Evolutionary conservation across 2,113 vertebrate species (phyloP).

Genomic region (Thermophis baileyi): DNA sequence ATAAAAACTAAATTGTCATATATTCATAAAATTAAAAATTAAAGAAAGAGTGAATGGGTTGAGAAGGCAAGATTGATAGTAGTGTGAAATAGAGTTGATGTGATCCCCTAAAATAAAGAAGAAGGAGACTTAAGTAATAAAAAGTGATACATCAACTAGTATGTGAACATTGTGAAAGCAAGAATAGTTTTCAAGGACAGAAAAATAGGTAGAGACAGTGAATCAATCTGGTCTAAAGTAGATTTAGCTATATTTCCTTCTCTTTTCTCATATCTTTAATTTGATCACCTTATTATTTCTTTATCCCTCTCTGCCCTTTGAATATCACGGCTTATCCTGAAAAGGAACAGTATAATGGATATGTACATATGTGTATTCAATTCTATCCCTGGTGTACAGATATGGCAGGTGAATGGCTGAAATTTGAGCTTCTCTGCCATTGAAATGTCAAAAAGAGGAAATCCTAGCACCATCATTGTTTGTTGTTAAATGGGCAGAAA

Average conservation of each 20-base stretch:
- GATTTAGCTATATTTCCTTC: background rate
- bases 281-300: background rate
- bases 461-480: background rate
- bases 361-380: background rate
- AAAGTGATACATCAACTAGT: background rate
- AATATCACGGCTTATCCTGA: background rate
- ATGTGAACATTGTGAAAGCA: background rate
- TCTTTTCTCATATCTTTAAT: background rate
- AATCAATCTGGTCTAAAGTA: background rate
- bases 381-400: background rate
- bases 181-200: background rate
- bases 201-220: background rate
- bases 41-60: background rate
- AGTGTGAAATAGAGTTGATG: background rate
- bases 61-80: background rate
- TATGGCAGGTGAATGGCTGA: background rate
- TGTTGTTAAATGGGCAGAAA: background rate
- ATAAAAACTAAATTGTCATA: background rate
- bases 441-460: background rate
- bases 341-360: background rate
- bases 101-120: background rate
- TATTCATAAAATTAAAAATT: background rate
- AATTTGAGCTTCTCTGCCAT: background rate
- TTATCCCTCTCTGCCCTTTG: background rate
- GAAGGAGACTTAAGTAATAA: background rate